These are phyloP conservation scores for Macaria notata DNA, from an alignment of 2,888 invertebrate genomes.

Conservation along the genomic window DNA sequence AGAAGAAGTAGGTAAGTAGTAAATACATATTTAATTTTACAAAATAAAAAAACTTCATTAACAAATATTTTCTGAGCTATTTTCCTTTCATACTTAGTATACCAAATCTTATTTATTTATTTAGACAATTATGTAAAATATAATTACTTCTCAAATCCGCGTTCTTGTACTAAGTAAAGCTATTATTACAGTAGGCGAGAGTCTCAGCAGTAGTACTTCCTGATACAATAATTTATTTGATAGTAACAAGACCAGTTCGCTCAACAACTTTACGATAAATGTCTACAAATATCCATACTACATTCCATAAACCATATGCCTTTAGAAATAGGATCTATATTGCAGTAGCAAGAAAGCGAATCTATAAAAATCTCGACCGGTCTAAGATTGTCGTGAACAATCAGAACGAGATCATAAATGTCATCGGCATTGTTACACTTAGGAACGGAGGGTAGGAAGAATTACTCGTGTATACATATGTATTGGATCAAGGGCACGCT, in stretches of 20 bases:
- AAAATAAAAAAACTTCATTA: too few relatives aligned
- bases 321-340: background rate
- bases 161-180: too few relatives aligned
- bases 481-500: slow-evolving; percentile 31
- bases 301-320: background rate
- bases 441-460: slow-evolving; percentile 19
- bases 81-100: too few relatives aligned
- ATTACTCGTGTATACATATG: slow-evolving; percentile 8
- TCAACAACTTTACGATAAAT: background rate
- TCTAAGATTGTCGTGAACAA: slow-evolving; percentile 3
- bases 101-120: too few relatives aligned
- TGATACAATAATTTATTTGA: slow-evolving; percentile 7
- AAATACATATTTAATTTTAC: too few relatives aligned
- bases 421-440: slow-evolving; percentile 25
- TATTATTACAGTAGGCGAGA: slow-evolving; percentile 14
- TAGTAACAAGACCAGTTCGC: slow-evolving; percentile 5
- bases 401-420: slow-evolving; percentile 17
- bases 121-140: too few relatives aligned
- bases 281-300: background rate
- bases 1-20: too few relatives aligned
- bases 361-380: background rate
- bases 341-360: background rate
- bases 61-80: too few relatives aligned
- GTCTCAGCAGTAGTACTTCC: slow-evolving; percentile 19
- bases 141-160: too few relatives aligned